These are phyloP conservation scores for Nesometra sesokonis DNA, from an alignment of 35 echinoderm and acorn worm genomes.

Conservation along the genomic window DNA sequence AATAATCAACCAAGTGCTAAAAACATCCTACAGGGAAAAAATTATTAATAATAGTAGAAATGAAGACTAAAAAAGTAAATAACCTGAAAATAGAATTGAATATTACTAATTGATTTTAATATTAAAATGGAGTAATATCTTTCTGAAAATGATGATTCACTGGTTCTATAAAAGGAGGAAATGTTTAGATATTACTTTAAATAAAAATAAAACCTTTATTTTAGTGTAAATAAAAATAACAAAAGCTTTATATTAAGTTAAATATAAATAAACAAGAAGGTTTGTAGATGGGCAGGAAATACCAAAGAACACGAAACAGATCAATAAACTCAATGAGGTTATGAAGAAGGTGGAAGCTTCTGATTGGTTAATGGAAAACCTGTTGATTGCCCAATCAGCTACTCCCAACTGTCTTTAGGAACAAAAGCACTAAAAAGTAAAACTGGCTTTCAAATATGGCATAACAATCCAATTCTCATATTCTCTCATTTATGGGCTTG, in stretches of 20 bases:
- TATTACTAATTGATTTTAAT: too few species aligned
- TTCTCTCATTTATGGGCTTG: neutral
- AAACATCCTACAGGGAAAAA: too few species aligned
- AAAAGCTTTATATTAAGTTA: neutral
- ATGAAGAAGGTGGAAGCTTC: neutral
- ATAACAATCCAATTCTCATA: neutral
- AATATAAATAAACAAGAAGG: neutral
- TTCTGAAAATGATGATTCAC: too few species aligned
- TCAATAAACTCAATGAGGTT: neutral
- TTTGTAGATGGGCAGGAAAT: neutral
- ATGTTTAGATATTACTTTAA: too few species aligned
- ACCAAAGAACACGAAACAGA: neutral
- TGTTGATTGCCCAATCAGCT: neutral
- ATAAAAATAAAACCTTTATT: too few species aligned
- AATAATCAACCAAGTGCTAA: too few species aligned
- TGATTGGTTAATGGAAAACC: neutral
- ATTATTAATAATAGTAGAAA: too few species aligned
- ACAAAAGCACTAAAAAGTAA: neutral
- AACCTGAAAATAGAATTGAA: too few species aligned
- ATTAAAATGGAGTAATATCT: too few species aligned
- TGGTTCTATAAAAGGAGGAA: neutral
- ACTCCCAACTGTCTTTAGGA: neutral
- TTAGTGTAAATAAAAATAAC: too few species aligned
- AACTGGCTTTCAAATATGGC: neutral
- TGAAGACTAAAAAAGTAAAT: too few species aligned